phyloP scores from a whole-genome alignment of 1,140 invertebrate species.

The Drosophila quadrilineata region DNA sequence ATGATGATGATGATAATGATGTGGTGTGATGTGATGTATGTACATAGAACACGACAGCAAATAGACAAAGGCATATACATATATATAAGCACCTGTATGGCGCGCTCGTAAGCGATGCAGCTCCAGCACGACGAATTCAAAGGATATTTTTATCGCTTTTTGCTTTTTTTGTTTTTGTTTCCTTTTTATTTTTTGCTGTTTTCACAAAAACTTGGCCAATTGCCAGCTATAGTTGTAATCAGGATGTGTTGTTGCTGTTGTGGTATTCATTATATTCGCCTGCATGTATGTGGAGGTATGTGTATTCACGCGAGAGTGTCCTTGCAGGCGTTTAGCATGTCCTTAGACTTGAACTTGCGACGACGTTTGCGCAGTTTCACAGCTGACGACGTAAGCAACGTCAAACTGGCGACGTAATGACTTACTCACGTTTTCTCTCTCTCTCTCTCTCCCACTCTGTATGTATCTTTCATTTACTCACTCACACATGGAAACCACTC shows the following conservation, averaged over 20 bases:
- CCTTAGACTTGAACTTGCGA: conserved; percentile 73
- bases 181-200: not conserved
- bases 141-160: not conserved
- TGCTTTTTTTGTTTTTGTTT: not conserved
- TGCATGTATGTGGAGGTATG: too few relatives aligned
- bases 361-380: conserved; percentile 63
- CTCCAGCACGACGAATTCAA: conserved; percentile 64
- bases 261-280: conserved; percentile 40
- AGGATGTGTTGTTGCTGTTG: conserved; percentile 14
- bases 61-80: not conserved
- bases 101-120: conserved; percentile 43
- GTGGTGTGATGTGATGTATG: too few relatives aligned
- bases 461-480: not conserved
- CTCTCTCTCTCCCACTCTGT: too few relatives aligned
- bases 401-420: conserved; percentile 69
- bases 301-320: conserved; percentile 21
- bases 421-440: conserved; percentile 71
- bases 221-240: conserved; percentile 37
- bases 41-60: conserved; percentile 25
- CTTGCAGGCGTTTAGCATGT: conserved; percentile 31
- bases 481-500: too few relatives aligned
- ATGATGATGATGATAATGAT: not conserved
- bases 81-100: conserved; percentile 60
- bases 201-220: not conserved
- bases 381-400: conserved; percentile 55